Conservation (phyloP, 2,113 vertebrate genomes). For the Anoura caudifer region DNA sequence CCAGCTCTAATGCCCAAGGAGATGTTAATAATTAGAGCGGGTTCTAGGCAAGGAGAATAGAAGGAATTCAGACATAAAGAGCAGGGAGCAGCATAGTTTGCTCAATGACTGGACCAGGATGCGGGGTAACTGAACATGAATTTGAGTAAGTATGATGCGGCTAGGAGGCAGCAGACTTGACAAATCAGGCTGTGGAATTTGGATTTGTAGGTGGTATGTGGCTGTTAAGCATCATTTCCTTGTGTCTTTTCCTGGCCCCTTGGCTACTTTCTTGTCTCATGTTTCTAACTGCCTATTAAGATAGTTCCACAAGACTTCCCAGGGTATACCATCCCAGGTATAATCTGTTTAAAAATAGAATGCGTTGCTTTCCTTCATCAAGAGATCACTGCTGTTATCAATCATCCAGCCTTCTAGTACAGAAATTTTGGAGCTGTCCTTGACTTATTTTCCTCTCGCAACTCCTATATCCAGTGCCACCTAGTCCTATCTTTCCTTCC, state of each 20-base stretch:
- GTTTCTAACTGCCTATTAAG: background rate
- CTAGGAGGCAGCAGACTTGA: background rate
- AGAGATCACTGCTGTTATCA: background rate
- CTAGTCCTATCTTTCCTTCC: background rate
- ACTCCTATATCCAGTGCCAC: background rate
- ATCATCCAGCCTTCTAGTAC: background rate
- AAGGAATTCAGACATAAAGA: background rate
- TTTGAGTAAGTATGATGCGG: too few relatives aligned
- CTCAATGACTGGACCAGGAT: background rate
- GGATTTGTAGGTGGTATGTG: background rate
- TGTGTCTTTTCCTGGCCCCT: background rate
- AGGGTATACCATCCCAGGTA: background rate
- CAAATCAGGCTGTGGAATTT: background rate
- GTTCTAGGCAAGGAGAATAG: background rate
- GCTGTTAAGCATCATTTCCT: background rate
- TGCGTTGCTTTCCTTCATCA: background rate
- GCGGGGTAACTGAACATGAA: background rate
- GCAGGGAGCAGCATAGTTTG: background rate
- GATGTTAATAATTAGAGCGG: background rate
- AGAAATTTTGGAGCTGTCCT: background rate
- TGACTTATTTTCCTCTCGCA: background rate
- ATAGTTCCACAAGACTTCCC: background rate
- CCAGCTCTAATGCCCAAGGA: background rate
- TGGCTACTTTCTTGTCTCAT: background rate
- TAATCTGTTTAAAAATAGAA: background rate